Evolutionary conservation across 2,113 vertebrate genomes (phyloP).

Genomic region (Notarius lentiginosus): DNA sequence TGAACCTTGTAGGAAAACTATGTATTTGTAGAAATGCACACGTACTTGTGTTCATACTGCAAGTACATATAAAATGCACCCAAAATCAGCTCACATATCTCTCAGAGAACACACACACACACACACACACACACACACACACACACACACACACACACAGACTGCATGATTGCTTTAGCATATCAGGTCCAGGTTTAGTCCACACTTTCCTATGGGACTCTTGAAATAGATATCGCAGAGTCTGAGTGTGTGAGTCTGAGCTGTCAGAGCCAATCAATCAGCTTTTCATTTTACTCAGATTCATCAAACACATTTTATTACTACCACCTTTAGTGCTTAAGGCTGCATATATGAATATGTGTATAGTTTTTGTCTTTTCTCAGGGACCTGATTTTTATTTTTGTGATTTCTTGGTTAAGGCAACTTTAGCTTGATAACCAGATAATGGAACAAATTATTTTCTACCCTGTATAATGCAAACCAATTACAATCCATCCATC

Average conservation of each 20-base stretch:
- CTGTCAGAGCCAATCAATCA: slow-evolving; percentile 64
- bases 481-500: not conserved
- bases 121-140: slow-evolving; percentile 15
- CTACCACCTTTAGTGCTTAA: slow-evolving; percentile 31
- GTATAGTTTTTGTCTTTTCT: slow-evolving; percentile 5
- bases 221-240: slow-evolving; percentile 68
- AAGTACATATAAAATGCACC: slow-evolving; percentile 31
- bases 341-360: slow-evolving; percentile 31
- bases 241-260: slow-evolving; percentile 47
- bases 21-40: slow-evolving; percentile 21
- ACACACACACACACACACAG: slow-evolving; percentile 26
- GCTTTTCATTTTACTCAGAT: slow-evolving; percentile 53
- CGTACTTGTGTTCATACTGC: slow-evolving; percentile 32
- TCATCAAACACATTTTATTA: slow-evolving; percentile 60
- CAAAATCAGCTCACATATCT: not conserved
- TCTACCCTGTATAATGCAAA: not conserved
- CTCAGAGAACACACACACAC: slow-evolving; percentile 13
- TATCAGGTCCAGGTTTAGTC: slow-evolving; percentile 62
- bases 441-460: not conserved
- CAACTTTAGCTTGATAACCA: not conserved
- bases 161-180: slow-evolving; percentile 70
- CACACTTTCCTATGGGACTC: slow-evolving; percentile 56
- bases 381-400: not conserved
- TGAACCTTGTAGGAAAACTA: slow-evolving; percentile 9
- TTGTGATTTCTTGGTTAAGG: not conserved